Conservation (phyloP, 1,140 invertebrate genomes). For the Campoletis sonorensis region DNA sequence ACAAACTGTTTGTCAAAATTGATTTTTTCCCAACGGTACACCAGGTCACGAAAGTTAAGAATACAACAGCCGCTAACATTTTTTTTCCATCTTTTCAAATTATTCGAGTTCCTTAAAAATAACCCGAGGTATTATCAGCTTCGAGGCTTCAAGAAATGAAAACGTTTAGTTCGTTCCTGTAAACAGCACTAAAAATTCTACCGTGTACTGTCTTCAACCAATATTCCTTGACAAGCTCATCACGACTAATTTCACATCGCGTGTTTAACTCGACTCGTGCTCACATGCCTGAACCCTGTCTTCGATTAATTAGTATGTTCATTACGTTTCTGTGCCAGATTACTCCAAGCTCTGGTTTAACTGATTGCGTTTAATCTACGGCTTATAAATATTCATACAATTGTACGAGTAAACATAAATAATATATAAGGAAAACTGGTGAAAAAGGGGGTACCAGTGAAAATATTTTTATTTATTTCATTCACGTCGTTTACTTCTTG, state of each 20-base stretch:
- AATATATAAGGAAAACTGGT: too few species aligned
- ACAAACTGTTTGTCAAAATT: too few species aligned
- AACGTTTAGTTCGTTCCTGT: background rate
- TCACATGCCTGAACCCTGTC: background rate
- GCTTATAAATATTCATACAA: background rate
- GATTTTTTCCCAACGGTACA: too few species aligned
- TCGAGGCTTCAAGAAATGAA: too few species aligned
- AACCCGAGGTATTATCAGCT: too few species aligned
- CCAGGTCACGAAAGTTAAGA: too few species aligned
- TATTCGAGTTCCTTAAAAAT: too few species aligned
- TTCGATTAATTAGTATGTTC: constrained; percentile 36
- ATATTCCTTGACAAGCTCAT: constrained; percentile 19
- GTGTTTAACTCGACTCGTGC: background rate
- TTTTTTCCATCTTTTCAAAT: too few species aligned
- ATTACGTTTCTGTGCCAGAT: background rate
- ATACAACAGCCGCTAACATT: too few species aligned
- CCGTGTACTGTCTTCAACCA: background rate
- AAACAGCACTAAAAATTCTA: background rate
- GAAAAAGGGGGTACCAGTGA: too few species aligned
- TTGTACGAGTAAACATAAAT: too few species aligned
- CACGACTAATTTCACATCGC: constrained; percentile 7
- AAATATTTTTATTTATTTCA: background rate
- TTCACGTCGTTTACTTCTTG: background rate
- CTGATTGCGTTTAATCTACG: background rate
- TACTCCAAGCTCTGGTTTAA: background rate